Conservation (phyloP, 2,113 vertebrate species). For the Petaurus breviceps region DNA sequence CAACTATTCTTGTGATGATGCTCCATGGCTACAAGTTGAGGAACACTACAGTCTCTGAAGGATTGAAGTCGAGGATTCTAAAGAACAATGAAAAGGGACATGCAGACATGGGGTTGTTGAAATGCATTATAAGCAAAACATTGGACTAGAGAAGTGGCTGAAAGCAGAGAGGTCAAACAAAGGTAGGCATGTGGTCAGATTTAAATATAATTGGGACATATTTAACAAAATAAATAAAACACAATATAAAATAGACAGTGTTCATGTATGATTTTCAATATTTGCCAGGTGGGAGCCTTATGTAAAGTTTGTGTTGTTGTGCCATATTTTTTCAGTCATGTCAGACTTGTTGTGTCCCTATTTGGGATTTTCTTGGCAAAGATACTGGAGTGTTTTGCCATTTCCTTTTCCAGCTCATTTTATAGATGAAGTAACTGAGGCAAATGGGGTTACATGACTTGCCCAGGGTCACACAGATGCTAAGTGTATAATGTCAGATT, state of each 20-base stretch:
- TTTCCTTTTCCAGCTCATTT: background rate
- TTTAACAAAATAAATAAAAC: background rate
- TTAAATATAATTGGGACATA: background rate
- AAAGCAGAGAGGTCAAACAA: background rate
- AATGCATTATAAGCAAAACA: background rate
- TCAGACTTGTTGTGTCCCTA: background rate
- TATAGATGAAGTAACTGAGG: background rate
- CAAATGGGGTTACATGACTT: background rate
- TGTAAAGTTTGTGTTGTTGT: background rate
- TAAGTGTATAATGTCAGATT: background rate
- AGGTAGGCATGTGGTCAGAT: background rate
- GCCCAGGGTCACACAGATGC: background rate
- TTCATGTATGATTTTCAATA: background rate
- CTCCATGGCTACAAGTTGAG: background rate
- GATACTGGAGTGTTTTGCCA: background rate
- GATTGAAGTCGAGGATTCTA: background rate
- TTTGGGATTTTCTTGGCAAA: background rate
- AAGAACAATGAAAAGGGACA: background rate
- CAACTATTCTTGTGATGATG: background rate
- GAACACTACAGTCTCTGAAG: background rate
- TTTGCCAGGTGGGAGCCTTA: background rate
- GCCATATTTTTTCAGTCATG: background rate
- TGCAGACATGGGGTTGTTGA: background rate
- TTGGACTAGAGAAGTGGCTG: background rate
- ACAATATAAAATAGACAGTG: background rate